phyloP scores from a whole-genome alignment of 2,888 invertebrate species.

The Petrolisthes cinctipes region DNA sequence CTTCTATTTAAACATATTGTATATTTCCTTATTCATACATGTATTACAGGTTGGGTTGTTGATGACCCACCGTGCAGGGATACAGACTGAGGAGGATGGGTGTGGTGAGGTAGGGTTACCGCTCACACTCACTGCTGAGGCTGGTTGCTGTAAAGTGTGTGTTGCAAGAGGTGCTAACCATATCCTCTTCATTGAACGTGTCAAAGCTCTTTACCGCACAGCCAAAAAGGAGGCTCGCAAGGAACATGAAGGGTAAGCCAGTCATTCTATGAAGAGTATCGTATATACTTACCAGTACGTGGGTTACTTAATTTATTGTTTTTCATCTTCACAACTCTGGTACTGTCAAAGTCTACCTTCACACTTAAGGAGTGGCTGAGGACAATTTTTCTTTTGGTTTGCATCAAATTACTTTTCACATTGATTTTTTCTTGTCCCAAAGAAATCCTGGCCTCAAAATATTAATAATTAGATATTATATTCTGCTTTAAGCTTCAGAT shows the following conservation, averaged over 20 bases:
- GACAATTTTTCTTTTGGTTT: not conserved
- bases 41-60: constrained; percentile 41
- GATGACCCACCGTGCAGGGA: constrained; percentile 47
- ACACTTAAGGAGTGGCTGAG: no score
- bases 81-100: constrained; percentile 41
- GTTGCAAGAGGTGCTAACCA: constrained; percentile 53
- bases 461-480: no score
- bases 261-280: not conserved
- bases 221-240: constrained; percentile 57
- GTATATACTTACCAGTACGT: no score
- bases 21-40: not conserved
- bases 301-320: no score
- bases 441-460: no score
- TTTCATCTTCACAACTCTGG: no score
- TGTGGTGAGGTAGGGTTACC: constrained; percentile 23
- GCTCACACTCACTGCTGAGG: constrained; percentile 24
- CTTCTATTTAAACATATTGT: no score
- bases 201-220: constrained; percentile 53
- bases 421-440: no score
- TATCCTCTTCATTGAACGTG: constrained; percentile 58
- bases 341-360: no score
- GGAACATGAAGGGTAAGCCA: constrained; percentile 45
- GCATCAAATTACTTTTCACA: no score
- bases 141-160: constrained; percentile 55
- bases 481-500: no score